Conservation (phyloP, 2,113 vertebrate species). For the Hucho hucho region DNA sequence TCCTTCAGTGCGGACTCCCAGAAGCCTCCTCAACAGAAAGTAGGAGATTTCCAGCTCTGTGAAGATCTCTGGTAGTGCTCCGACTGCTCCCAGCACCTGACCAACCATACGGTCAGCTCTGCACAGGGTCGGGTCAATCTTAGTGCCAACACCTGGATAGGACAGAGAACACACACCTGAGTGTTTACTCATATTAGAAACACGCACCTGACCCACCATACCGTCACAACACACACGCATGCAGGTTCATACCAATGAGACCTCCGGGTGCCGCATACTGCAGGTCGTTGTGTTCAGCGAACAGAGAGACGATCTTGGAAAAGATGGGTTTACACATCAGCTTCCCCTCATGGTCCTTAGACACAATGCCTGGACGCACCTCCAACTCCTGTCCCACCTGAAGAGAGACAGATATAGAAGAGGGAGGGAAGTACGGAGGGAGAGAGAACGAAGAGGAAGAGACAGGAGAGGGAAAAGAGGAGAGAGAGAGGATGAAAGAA, state of each 20-base stretch:
- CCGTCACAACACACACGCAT: constrained; percentile 73
- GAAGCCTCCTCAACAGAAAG: constrained; percentile 88
- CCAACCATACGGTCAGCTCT: constrained; percentile 97
- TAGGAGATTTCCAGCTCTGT: constrained; percentile 98
- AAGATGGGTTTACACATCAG: constrained; percentile 99
- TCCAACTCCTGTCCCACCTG: constrained; percentile 98
- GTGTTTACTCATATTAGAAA: too few species aligned
- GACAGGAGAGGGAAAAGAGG: neutral
- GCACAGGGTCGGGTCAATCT: constrained; percentile 97
- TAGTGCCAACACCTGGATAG: constrained; percentile 90
- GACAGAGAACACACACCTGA: neutral
- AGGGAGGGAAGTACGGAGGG: neutral
- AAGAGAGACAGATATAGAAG: constrained; percentile 9
- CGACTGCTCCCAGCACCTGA: constrained; percentile 95
- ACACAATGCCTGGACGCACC: constrained; percentile 96
- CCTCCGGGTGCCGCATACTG: constrained; percentile 97
- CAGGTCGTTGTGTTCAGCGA: constrained; percentile 96
- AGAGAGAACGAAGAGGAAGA: neutral
- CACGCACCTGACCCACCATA: constrained; percentile 94
- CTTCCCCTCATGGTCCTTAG: constrained; percentile 98
- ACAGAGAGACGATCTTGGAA: constrained; percentile 98
- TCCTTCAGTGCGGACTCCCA: constrained; percentile 95
- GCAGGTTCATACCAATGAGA: constrained; percentile 84
- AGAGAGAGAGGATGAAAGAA: neutral
- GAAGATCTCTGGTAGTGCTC: constrained; percentile 95